Conservation (phyloP, 2,113 vertebrate genomes). For the Python bivittatus region DNA sequence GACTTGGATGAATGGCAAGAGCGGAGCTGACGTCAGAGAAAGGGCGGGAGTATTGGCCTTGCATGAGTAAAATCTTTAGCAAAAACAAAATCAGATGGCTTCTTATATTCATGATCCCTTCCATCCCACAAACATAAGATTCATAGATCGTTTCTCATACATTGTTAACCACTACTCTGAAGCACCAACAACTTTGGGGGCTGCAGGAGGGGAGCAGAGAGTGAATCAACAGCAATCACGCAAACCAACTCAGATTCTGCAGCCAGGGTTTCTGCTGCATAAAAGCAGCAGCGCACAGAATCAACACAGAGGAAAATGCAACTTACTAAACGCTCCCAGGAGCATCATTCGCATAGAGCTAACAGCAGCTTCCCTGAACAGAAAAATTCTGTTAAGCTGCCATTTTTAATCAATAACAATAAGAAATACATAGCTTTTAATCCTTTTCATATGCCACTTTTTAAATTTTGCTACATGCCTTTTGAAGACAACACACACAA, state of each 20-base stretch:
- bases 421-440: not conserved
- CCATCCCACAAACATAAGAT: not conserved
- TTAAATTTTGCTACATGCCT: not conserved
- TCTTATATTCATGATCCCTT: not conserved
- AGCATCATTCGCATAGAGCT: not conserved
- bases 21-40: not conserved
- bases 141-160: not conserved
- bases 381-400: not conserved
- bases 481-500: not conserved
- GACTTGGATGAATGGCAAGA: not conserved
- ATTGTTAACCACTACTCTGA: not conserved
- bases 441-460: not conserved
- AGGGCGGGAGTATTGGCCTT: not conserved
- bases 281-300: not conserved
- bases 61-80: not conserved
- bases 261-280: constrained; percentile 4
- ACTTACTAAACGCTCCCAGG: not conserved
- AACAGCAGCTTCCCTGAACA: not conserved
- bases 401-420: not conserved
- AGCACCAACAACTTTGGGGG: not conserved
- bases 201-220: not conserved
- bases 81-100: not conserved
- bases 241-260: not conserved
- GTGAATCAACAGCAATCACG: not conserved
- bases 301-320: not conserved